A percentile compares a stretch with the other conserved stretches of the same genome.
These are phyloP conservation scores for Spondyliosoma cantharus DNA, from an alignment of 2,797 vertebrate genomes.

Conservation along the genomic window DNA sequence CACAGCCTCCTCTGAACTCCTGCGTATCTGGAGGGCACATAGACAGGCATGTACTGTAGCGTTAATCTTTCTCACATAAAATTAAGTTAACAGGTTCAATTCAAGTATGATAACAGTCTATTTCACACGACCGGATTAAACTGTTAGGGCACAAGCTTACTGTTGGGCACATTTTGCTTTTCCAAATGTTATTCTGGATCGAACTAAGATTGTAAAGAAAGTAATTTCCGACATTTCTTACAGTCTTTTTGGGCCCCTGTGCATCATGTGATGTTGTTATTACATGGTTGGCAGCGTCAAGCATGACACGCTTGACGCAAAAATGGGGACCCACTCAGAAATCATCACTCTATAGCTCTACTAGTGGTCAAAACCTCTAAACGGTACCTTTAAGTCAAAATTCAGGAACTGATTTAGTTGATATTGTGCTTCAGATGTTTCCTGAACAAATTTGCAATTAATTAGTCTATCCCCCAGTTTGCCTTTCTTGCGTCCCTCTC, in stretches of 20 bases:
- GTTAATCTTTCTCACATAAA: slow-evolving; percentile 4
- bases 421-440: neutral
- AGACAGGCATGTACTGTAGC: neutral
- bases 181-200: too few relatives aligned
- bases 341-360: neutral
- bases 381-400: neutral
- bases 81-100: neutral
- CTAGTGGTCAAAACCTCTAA: neutral
- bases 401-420: too few relatives aligned
- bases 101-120: neutral
- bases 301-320: neutral
- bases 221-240: too few relatives aligned
- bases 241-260: too few relatives aligned
- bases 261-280: too few relatives aligned
- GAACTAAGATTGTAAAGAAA: too few relatives aligned
- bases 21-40: slow-evolving; percentile 81
- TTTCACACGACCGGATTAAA: neutral
- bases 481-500: neutral
- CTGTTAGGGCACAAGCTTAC: neutral
- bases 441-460: neutral
- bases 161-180: too few relatives aligned
- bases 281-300: too few relatives aligned
- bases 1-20: slow-evolving; percentile 76
- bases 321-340: neutral
- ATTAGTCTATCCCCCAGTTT: neutral